Conservation (phyloP, 2,113 vertebrate species). For the Grammomys surdaster region DNA sequence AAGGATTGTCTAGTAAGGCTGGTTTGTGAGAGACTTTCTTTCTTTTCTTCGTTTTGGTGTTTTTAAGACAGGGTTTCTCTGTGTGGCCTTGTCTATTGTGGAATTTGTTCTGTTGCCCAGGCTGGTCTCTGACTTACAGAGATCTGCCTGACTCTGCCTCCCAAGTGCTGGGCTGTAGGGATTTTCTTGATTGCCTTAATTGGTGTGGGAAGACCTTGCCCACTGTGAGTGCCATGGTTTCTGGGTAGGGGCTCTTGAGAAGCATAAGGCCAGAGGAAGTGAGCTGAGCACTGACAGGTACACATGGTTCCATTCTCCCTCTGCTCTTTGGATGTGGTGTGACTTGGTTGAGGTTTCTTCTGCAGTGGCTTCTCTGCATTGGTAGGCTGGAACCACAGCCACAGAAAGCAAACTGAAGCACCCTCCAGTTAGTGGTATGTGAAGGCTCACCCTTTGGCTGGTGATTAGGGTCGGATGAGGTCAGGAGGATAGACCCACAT, state of each 20-base stretch:
- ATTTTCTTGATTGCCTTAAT: neutral
- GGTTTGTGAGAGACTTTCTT: neutral
- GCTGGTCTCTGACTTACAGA: neutral
- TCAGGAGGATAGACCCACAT: no score
- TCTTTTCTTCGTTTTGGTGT: neutral
- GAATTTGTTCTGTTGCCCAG: neutral
- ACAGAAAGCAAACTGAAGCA: neutral
- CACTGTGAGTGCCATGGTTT: neutral
- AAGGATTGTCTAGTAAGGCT: neutral
- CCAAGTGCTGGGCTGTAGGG: neutral
- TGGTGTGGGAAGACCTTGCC: neutral
- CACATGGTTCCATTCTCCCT: no score
- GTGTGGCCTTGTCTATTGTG: neutral
- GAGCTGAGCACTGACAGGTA: neutral
- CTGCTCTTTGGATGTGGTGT: neutral
- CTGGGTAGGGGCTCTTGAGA: neutral
- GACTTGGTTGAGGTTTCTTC: neutral
- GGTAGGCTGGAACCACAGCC: neutral
- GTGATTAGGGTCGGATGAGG: neutral
- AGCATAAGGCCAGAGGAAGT: no score
- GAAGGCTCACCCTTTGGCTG: neutral
- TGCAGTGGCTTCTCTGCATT: neutral
- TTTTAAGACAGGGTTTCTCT: neutral
- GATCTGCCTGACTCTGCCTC: neutral
- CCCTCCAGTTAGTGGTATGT: neutral